phyloP scores from a whole-genome alignment of 2,797 vertebrate species.

The Tenualosa thibaudeaui region DNA sequence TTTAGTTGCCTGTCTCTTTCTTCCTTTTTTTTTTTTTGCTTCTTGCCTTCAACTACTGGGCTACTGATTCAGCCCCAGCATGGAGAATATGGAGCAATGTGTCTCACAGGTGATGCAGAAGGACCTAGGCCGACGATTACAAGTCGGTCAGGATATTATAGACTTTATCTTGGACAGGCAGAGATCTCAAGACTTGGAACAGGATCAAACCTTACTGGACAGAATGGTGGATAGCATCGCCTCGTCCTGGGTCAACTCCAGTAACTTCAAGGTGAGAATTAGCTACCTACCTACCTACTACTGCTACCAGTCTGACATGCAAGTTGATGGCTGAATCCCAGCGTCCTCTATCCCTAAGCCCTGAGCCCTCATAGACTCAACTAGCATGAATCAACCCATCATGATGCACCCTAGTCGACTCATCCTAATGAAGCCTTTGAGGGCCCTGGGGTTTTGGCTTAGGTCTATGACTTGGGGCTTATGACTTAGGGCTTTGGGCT shows the following conservation, averaged over 20 bases:
- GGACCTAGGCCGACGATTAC: slow-evolving; percentile 89
- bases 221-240: slow-evolving; percentile 90
- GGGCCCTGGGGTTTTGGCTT: no score
- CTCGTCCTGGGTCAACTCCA: slow-evolving; percentile 94
- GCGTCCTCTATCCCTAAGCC: no score
- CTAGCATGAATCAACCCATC: no score
- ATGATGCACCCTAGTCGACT: no score
- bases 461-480: no score
- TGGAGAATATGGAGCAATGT: slow-evolving; percentile 87
- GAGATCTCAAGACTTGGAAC: slow-evolving; percentile 84
- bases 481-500: no score
- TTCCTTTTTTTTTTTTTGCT: slow-evolving; percentile 52
- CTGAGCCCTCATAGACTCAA: no score
- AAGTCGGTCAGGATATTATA: slow-evolving; percentile 89
- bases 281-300: no score
- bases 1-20: slow-evolving; percentile 42
- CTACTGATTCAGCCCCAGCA: slow-evolving; percentile 49
- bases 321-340: no score
- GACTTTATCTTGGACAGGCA: slow-evolving; percentile 86
- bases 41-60: slow-evolving; percentile 25
- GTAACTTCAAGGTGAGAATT: slow-evolving; percentile 92
- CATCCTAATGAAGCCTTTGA: no score
- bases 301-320: not conserved
- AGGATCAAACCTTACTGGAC: slow-evolving; percentile 92
- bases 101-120: slow-evolving; percentile 90